A percentile compares a stretch with the other conserved stretches of the same genome.
Conservation (phyloP, 1,140 invertebrate genomes). For the Manduca sexta region DNA sequence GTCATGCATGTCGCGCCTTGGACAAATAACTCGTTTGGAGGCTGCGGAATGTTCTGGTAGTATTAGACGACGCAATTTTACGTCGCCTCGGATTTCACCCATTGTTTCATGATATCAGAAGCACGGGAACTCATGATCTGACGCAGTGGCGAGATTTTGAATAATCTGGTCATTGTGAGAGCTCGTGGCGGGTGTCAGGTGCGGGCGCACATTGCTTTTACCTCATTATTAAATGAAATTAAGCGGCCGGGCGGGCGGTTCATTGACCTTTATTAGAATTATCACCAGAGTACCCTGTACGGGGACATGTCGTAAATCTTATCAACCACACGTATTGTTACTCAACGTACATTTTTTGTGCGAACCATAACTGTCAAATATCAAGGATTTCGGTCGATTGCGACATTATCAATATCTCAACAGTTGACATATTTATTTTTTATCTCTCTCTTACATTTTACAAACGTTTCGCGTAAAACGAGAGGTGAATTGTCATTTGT, state of each 20-base stretch:
- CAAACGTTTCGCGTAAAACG: too few species aligned
- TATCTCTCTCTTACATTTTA: too few species aligned
- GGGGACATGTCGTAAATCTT: too few species aligned
- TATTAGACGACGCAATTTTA: constrained; percentile 21
- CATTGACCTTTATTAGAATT: constrained; percentile 24
- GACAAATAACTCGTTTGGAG: constrained; percentile 25
- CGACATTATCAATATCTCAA: too few species aligned
- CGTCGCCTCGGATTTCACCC: constrained; percentile 45
- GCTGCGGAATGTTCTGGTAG: constrained; percentile 44
- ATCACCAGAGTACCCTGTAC: constrained; percentile 14
- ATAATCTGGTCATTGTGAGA: constrained; percentile 31
- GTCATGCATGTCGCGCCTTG: constrained; percentile 58
- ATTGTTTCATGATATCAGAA: constrained; percentile 43
- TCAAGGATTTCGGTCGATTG: too few species aligned
- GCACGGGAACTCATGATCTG: constrained; percentile 24
- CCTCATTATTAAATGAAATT: neutral
- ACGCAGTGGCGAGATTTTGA: constrained; percentile 29
- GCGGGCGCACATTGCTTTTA: neutral
- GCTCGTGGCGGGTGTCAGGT: constrained; percentile 16
- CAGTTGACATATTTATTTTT: too few species aligned
- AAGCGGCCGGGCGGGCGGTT: constrained; percentile 6
- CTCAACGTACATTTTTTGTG: neutral
- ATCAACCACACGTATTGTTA: neutral
- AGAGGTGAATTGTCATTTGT: too few species aligned
- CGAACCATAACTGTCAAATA: too few species aligned